phyloP scores from a whole-genome alignment of 2,888 invertebrate species.

The Himalopsyche kuldschensis region DNA sequence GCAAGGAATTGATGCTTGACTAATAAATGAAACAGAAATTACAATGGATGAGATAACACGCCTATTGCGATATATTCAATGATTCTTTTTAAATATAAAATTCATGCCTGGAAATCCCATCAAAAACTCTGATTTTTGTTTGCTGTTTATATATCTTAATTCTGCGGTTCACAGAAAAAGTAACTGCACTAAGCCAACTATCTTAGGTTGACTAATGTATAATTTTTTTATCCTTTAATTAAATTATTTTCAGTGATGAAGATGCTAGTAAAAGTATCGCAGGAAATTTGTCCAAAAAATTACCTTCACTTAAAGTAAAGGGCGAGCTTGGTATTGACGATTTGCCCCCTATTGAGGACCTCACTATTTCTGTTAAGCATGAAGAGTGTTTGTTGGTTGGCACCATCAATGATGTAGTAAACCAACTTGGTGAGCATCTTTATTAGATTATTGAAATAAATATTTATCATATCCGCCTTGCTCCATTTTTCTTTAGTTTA shows the following conservation, averaged over 20 bases:
- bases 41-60: too few relatives aligned
- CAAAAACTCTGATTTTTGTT: not conserved
- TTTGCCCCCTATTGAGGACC: conserved; percentile 79
- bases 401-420: conserved; percentile 69
- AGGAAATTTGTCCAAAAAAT: conserved; percentile 41
- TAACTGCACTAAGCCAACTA: not conserved
- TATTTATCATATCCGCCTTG: not conserved
- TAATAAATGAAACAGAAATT: too few relatives aligned
- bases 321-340: conserved; percentile 68
- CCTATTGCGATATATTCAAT: too few relatives aligned
- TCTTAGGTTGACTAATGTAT: not conserved
- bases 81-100: too few relatives aligned
- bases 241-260: conserved; percentile 47
- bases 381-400: conserved; percentile 76
- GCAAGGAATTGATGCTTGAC: too few relatives aligned
- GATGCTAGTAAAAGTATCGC: conserved; percentile 42
- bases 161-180: not conserved
- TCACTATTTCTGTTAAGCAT: conserved; percentile 76
- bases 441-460: not conserved
- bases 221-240: not conserved
- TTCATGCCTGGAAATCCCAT: not conserved
- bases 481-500: not conserved
- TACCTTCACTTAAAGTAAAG: conserved; percentile 50
- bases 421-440: conserved; percentile 63
- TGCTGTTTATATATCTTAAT: not conserved